These are phyloP conservation scores for Saccostrea cuccullata DNA, from an alignment of 1,140 invertebrate species.

Conservation along the genomic window DNA sequence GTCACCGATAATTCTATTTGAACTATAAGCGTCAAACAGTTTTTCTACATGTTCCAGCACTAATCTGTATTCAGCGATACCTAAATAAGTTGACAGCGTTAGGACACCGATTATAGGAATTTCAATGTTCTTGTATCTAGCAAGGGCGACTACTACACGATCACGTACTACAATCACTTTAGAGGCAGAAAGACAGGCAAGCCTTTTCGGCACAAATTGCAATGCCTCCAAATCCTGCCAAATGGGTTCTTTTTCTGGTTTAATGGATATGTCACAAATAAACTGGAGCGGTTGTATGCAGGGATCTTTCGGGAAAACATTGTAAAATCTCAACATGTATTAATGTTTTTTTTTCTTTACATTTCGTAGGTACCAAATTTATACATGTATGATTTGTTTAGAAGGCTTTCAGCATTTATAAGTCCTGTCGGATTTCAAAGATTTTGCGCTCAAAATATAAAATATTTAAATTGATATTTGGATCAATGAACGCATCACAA, in stretches of 20 bases:
- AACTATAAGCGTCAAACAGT: not conserved
- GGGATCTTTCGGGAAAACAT: no score
- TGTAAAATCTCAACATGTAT: no score
- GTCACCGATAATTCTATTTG: not conserved
- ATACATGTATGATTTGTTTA: no score
- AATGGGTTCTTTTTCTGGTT: not conserved
- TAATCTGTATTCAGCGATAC: not conserved
- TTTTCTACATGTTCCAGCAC: not conserved
- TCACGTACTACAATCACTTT: not conserved
- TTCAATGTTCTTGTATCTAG: not conserved
- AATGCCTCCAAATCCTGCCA: not conserved
- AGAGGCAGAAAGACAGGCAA: not conserved
- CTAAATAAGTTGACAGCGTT: not conserved
- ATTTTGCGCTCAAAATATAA: no score
- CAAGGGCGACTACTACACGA: not conserved
- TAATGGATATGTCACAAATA: no score
- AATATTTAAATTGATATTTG: no score
- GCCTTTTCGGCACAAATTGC: not conserved
- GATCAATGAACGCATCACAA: no score
- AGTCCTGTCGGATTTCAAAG: no score
- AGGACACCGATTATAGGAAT: not conserved
- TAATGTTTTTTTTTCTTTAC: no score
- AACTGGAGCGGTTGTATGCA: no score
- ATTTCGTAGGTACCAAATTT: no score
- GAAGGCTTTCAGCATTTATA: no score